Evolutionary conservation across 2,888 invertebrate species (phyloP).

Genomic region (Busseola fusca): DNA sequence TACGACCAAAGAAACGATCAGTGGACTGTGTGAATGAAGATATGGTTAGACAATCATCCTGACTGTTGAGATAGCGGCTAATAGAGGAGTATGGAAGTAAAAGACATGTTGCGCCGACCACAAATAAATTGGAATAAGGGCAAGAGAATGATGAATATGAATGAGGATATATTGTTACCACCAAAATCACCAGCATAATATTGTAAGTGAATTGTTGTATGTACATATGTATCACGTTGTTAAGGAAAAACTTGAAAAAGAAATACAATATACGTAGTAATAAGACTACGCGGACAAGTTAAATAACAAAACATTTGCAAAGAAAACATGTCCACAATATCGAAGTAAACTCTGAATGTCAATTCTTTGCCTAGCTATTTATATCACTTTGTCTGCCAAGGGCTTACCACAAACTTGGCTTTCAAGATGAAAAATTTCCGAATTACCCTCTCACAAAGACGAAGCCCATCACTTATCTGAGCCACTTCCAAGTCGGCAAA

Average conservation of each 20-base stretch:
- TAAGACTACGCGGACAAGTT: conserved; percentile 16
- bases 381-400: conserved; percentile 49
- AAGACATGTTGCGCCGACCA: too few species aligned
- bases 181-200: neutral
- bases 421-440: conserved; percentile 52
- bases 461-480: conserved; percentile 56
- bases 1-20: too few species aligned
- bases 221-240: neutral
- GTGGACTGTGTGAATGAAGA: too few species aligned
- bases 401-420: conserved; percentile 48
- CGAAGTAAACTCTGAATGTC: conserved; percentile 23
- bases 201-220: neutral
- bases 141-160: too few species aligned
- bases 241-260: neutral
- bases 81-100: too few species aligned
- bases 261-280: neutral
- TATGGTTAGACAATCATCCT: too few species aligned
- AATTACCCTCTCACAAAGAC: conserved; percentile 51
- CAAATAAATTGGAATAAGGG: too few species aligned
- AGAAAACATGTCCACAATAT: conserved; percentile 16
- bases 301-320: conserved; percentile 29
- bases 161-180: neutral
- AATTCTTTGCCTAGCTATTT: conserved; percentile 48
- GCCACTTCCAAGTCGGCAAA: conserved; percentile 54
- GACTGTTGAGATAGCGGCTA: too few species aligned